phyloP scores from a whole-genome alignment of 2,113 vertebrate genomes.

The Strigops habroptila region DNA sequence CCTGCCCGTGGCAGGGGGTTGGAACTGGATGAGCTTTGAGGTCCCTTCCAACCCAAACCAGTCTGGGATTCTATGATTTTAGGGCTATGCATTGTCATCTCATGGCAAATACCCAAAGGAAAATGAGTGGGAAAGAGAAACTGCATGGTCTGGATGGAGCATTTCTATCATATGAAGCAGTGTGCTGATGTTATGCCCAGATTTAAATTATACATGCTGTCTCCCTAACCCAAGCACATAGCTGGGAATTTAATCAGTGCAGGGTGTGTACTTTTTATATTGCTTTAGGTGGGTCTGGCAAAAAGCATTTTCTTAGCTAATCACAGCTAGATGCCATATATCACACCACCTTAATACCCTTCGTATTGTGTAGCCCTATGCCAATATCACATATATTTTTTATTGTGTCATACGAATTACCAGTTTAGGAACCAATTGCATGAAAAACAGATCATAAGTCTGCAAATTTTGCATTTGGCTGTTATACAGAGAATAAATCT shows the following conservation, averaged over 20 bases:
- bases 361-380: not conserved
- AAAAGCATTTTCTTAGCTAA: not conserved
- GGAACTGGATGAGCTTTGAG: not conserved
- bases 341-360: not conserved
- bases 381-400: not conserved
- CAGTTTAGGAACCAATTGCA: not conserved
- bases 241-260: constrained; percentile 7
- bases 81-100: not conserved
- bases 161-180: not conserved
- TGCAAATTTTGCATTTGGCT: not conserved
- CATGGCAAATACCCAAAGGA: not conserved
- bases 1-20: not conserved
- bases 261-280: not conserved
- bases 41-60: not conserved
- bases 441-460: not conserved
- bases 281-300: not conserved
- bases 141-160: not conserved
- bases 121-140: not conserved
- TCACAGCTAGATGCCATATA: not conserved
- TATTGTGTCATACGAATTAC: not conserved
- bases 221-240: not conserved
- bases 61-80: not conserved
- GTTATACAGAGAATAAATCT: not conserved
- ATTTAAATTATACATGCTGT: not conserved
- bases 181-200: not conserved